Evolutionary conservation across 1,140 invertebrate species (phyloP).

Genomic region (Oscheius sp.): DNA sequence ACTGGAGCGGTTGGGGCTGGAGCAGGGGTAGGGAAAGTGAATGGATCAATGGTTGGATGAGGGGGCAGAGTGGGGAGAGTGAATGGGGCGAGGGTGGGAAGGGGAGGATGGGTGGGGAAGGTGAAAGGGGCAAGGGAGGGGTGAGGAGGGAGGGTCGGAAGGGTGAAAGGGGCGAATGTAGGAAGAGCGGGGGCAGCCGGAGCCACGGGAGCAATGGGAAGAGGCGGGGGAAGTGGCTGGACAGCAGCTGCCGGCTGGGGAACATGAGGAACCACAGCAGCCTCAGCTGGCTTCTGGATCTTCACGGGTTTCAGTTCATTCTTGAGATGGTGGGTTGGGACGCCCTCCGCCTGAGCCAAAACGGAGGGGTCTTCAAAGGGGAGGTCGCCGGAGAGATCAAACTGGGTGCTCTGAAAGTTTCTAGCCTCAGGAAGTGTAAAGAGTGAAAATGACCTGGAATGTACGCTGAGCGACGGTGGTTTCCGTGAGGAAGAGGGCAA

Average conservation of each 20-base stretch:
- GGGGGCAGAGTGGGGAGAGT: constrained; percentile 22
- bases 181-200: background rate
- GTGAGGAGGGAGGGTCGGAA: constrained; percentile 5
- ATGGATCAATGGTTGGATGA: constrained; percentile 13
- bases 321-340: background rate
- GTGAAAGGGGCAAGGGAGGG: constrained; percentile 30
- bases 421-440: background rate
- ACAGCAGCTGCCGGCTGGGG: background rate
- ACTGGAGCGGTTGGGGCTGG: background rate
- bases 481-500: too few relatives aligned
- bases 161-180: constrained; percentile 9
- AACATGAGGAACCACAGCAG: background rate
- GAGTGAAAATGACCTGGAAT: background rate
- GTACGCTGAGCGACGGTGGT: background rate
- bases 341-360: background rate
- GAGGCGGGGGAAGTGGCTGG: background rate
- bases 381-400: background rate
- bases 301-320: constrained; percentile 2
- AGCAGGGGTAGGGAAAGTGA: constrained; percentile 3
- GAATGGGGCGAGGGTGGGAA: constrained; percentile 14
- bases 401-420: background rate
- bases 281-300: background rate
- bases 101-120: constrained; percentile 26
- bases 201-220: background rate
- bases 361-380: background rate